Conservation (phyloP, 1,140 invertebrate species). For the Lepidurus arcticus region DNA sequence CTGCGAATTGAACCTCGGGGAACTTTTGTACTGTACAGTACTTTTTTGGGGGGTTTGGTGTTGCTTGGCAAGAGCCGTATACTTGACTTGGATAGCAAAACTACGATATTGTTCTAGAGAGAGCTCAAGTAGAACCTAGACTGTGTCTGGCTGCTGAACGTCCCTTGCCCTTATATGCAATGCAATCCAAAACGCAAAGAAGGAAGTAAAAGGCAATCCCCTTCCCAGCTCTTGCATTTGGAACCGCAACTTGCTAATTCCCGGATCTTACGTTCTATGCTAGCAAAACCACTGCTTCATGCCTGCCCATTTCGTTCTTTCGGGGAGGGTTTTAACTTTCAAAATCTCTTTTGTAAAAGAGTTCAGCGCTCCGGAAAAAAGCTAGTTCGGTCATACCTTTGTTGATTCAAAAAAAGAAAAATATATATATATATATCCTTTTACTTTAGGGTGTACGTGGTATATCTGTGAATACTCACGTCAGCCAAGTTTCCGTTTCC, state of each 20-base stretch:
- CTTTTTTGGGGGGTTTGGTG: too few species aligned
- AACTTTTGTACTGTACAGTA: too few species aligned
- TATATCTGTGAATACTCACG: neutral
- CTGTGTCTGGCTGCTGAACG: neutral
- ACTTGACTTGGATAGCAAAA: neutral
- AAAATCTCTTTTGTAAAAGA: too few species aligned
- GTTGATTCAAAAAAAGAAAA: neutral
- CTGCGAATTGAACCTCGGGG: too few species aligned
- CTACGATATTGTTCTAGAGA: neutral
- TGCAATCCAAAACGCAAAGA: neutral
- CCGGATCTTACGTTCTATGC: neutral
- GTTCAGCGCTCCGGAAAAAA: neutral
- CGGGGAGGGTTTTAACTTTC: neutral
- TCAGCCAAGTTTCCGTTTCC: constrained; percentile 13
- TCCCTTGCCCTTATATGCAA: constrained; percentile 6
- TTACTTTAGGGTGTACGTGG: neutral
- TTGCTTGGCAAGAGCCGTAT: neutral
- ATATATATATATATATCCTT: too few species aligned
- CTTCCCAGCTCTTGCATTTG: neutral
- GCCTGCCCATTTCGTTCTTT: neutral
- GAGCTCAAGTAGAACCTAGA: neutral
- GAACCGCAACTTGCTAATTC: neutral
- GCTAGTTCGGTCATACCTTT: neutral
- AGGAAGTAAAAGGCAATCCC: neutral
- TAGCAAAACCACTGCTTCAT: neutral